These are phyloP conservation scores for Charanyca ferruginea DNA, from an alignment of 2,888 invertebrate species.

Conservation along the genomic window DNA sequence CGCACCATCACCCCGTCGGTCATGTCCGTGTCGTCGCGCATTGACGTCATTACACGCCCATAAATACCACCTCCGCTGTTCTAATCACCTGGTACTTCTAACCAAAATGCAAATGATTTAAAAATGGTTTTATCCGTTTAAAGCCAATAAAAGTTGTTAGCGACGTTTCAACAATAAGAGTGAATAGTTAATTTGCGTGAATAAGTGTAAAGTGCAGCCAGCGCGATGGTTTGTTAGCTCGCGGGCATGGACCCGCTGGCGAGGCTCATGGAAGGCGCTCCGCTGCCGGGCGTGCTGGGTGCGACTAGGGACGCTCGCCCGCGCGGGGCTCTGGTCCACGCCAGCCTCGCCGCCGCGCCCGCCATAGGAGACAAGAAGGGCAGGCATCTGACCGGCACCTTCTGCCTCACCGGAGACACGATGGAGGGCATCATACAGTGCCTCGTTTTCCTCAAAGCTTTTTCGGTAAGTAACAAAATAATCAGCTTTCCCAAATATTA, in stretches of 20 bases:
- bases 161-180: constrained; percentile 27
- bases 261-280: constrained; percentile 95
- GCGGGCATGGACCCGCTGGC: constrained; percentile 95
- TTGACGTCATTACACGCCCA: constrained; percentile 74
- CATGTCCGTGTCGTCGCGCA: constrained; percentile 79
- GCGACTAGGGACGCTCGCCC: constrained; percentile 90
- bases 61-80: constrained; percentile 49
- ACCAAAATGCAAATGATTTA: constrained; percentile 21
- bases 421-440: constrained; percentile 98
- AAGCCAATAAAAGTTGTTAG: constrained; percentile 5
- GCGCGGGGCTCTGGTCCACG: constrained; percentile 94
- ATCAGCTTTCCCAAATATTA: neutral
- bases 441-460: constrained; percentile 97
- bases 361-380: constrained; percentile 94
- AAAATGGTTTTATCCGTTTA: neutral
- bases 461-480: constrained; percentile 94
- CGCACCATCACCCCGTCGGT: constrained; percentile 70
- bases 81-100: constrained; percentile 42
- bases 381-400: constrained; percentile 96
- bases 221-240: constrained; percentile 65
- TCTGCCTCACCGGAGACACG: constrained; percentile 97
- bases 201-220: constrained; percentile 38
- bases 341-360: constrained; percentile 94
- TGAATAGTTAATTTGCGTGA: constrained; percentile 19
- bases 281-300: constrained; percentile 91